Base-by-base conservation (phyloP, 2,113 vertebrate genomes). In the Gadus macrocephalus region DNA sequence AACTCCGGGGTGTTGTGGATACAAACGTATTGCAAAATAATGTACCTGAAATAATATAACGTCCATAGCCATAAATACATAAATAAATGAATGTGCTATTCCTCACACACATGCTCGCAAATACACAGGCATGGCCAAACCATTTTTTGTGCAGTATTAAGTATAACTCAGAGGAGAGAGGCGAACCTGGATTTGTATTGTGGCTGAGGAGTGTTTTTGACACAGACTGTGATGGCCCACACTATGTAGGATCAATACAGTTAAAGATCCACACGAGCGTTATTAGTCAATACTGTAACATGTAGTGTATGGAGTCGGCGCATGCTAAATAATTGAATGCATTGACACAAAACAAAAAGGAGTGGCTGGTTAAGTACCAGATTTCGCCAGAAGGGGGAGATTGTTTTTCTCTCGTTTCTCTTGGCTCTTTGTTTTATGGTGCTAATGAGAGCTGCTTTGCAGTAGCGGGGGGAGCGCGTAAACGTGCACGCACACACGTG, bases 321-420 rank as follows among this genome's bases (percentile, higher is more conserved):
- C 74, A 42, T 31, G 64, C 15, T 82, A 79, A 78, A 87, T 81
- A 73, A 85, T 61, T 84, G 74, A 87, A 79, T 64, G 42, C 25
- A 84, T 65, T 75, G 77, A 83, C 76, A 81, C 58, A 77, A 72
- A 38, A 42, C 66, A 20, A 71, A 64, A 42, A 35, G 20, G 55
- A 62, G 22, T 12, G 17, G 38, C 2, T 27, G 27, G 53, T 9
- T 53, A 8, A 19, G 31, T 64, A 64, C n/a, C 19, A 53, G 0
- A 1, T 78, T 63, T 63, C 3, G 38, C 87, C 88, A 89, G 83
- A 76, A 85, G 89, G 20, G 68, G 86, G 85, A 69, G 87, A 1
- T 78, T 78, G 72, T 59, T 0, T 27, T 19, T 55, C 64, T 15
- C 42, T 49, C 8, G 7, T 49, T 49, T 49, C 42, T 49, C 42